Evolutionary conservation across 2,888 invertebrate species (phyloP), one percentile per base, ranked within the genome.

Genomic region (Acrobasis repandana): DNA sequence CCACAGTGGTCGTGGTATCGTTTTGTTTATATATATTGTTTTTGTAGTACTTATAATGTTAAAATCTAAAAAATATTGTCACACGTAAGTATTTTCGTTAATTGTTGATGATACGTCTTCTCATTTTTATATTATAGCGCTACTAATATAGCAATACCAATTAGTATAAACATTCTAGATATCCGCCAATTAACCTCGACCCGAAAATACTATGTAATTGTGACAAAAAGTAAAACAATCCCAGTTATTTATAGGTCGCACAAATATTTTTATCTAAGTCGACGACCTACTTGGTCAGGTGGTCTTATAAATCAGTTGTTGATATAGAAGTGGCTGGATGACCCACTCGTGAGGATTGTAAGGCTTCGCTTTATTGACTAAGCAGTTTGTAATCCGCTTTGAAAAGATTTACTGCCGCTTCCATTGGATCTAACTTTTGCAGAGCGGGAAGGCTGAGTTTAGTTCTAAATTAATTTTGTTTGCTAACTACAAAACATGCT

Each of bases 311-410:
- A 57, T 33, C 33, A 36, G 36, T 36, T 52, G 56, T 56, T 65
- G 63, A 67, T 69, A 72, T 74, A 70, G 76, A 77, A 71, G 72
- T 67, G 67, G 69, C 74, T 36, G 34, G 75, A 72, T 83, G 81
- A 82, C 83, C 84, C 73, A 82, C 73, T 79, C 73, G 62, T 72
- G 66, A 58, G 57, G 60, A 52, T 48, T 58, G 60, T 77, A 76
- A 56, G 85, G 82, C 71, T 80, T 86, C 83, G 62, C 71, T 71
- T 68, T 74, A 72, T 73, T 68, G 71, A 76, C 69, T 74, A 54
- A 61, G 58, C 56, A 69, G 73, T 66, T 63, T 67, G 72, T 84
- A 85, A 87, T 83, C 82, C 79, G 81, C 85, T 87, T 86, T 71
- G 48, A 73, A 72, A 61, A 76, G 76, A 77, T 75, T 79, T 72